Conservation (phyloP, 2,113 vertebrate genomes). For the Lycocorax pyrrhopterus region DNA sequence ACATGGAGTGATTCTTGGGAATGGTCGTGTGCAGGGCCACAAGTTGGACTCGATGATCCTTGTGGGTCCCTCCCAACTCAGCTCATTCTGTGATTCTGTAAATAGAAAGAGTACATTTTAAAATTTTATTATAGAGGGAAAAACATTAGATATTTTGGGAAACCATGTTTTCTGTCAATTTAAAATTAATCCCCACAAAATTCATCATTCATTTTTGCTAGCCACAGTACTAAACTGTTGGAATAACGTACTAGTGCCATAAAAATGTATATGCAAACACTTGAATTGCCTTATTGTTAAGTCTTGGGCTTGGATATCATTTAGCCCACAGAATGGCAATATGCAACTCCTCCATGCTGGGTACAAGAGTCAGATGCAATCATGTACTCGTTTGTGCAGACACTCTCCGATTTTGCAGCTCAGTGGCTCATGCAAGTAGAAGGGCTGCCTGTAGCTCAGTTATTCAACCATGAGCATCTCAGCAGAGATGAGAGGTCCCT, state of each 20-base stretch:
- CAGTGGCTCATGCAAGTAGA: neutral
- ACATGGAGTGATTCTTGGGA: rapidly evolving
- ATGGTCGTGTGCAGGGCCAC: neutral
- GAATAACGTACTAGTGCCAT: neutral
- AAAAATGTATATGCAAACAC: neutral
- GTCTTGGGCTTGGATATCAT: neutral
- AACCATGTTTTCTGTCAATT: neutral
- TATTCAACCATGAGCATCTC: neutral
- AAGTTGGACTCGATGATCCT: neutral
- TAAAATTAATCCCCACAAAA: neutral
- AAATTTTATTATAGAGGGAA: neutral
- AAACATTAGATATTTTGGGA: neutral
- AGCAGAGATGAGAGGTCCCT: neutral
- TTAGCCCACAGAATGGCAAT: neutral
- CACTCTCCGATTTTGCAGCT: neutral
- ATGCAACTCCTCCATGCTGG: rapidly evolving
- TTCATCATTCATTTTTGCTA: neutral
- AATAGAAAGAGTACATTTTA: neutral
- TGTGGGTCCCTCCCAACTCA: neutral
- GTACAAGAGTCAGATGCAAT: neutral
- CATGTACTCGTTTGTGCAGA: neutral
- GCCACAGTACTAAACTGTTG: neutral
- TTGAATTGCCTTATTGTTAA: neutral
- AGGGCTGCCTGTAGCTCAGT: neutral
- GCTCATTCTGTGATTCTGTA: neutral